These are phyloP conservation scores for Leucophora obtusa DNA, from an alignment of 2,888 invertebrate species.

Conservation along the genomic window DNA sequence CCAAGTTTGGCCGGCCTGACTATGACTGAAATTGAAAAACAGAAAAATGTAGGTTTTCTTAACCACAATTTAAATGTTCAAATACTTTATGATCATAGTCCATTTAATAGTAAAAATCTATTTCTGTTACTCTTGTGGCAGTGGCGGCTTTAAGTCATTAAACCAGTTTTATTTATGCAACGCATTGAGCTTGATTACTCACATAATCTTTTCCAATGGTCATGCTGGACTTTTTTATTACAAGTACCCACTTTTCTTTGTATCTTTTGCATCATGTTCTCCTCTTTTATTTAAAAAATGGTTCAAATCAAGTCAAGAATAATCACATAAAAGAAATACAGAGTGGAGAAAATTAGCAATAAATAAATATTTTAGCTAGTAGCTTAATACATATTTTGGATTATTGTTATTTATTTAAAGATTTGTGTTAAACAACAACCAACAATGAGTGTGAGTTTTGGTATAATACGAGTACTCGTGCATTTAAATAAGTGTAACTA, in stretches of 20 bases:
- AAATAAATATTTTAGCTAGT: conserved; percentile 35
- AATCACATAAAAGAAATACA: conserved; percentile 21
- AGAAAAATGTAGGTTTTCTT: not conserved
- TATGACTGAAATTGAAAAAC: not conserved
- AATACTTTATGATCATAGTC: not conserved
- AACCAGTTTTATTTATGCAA: conserved; percentile 71
- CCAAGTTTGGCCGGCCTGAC: too few species aligned
- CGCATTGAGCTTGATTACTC: conserved; percentile 74
- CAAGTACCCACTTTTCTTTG: conserved; percentile 2
- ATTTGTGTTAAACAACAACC: conserved; percentile 19
- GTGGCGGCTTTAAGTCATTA: conserved; percentile 49
- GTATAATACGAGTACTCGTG: too few species aligned
- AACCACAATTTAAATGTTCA: too few species aligned
- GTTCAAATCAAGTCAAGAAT: conserved; percentile 39
- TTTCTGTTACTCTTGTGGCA: conserved; percentile 47
- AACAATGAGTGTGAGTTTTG: too few species aligned
- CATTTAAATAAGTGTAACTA: too few species aligned
- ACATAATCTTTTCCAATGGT: conserved; percentile 67
- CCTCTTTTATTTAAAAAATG: conserved; percentile 1
- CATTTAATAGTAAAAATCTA: conserved; percentile 23
- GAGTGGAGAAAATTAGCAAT: not conserved
- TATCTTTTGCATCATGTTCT: conserved; percentile 1
- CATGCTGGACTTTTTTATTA: conserved; percentile 30
- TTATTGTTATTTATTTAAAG: conserved; percentile 35
- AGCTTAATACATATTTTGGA: conserved; percentile 27